phyloP scores from a whole-genome alignment of 2,888 invertebrate species.

The Furcula furcula region DNA sequence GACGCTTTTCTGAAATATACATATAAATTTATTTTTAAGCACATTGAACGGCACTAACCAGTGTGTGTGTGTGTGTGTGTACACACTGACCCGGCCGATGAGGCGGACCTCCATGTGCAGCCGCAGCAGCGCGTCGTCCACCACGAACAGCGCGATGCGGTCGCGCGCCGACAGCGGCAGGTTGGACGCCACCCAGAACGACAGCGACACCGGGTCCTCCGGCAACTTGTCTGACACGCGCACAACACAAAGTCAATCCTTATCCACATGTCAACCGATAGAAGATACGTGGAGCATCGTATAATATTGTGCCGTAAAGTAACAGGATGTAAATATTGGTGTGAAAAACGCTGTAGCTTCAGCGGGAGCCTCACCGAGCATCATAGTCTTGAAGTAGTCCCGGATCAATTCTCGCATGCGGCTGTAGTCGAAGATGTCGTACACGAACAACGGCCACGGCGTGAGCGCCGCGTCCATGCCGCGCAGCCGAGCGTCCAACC shows the following conservation, averaged over 20 bases:
- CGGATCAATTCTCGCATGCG: conserved; percentile 48
- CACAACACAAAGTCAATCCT: no score
- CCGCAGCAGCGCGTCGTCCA: conserved; percentile 63
- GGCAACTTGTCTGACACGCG: conserved; percentile 42
- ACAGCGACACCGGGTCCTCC: conserved; percentile 64
- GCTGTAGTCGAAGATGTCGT: conserved; percentile 59
- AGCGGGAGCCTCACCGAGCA: conserved; percentile 46
- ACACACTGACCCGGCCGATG: conserved; percentile 38
- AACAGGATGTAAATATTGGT: no score
- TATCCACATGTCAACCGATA: no score
- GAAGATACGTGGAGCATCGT: no score
- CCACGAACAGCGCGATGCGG: conserved; percentile 58
- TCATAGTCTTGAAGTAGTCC: conserved; percentile 47
- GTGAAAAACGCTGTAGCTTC: no score
- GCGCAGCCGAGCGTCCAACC: conserved; percentile 36
- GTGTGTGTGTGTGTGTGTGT: not conserved
- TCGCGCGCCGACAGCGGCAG: conserved; percentile 59
- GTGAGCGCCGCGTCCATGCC: conserved; percentile 59
- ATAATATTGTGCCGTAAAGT: no score
- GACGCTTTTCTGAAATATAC: conserved; percentile 46
- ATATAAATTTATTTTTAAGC: no score
- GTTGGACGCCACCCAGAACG: conserved; percentile 75
- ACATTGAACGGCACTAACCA: no score
- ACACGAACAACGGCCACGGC: conserved; percentile 72
- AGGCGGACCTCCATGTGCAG: conserved; percentile 61